Conservation (phyloP, 2,888 invertebrate species). For the Vanessa cardui region DNA sequence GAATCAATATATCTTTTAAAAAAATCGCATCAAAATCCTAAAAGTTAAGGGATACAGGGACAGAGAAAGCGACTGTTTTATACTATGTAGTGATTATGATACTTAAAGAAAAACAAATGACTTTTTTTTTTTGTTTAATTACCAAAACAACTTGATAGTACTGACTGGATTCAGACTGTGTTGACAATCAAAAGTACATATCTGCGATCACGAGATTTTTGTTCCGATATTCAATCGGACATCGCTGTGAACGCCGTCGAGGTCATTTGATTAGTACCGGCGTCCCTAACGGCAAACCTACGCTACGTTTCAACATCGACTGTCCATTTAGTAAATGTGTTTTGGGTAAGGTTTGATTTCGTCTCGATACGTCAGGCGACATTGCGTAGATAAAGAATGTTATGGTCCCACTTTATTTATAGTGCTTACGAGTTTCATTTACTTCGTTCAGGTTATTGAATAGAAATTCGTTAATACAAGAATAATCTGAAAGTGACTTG, state of each 20-base stretch:
- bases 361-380: slow-evolving; percentile 23
- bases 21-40: no score
- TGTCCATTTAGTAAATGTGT: slow-evolving; percentile 56
- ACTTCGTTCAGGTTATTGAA: slow-evolving; percentile 15
- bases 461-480: not conserved
- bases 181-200: slow-evolving; percentile 24
- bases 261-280: slow-evolving; percentile 53
- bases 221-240: slow-evolving; percentile 45
- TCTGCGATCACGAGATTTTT: slow-evolving; percentile 31
- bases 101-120: no score
- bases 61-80: no score
- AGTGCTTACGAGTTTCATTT: not conserved
- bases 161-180: not conserved
- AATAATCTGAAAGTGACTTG: no score
- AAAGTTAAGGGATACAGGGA: no score
- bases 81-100: no score
- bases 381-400: slow-evolving; percentile 19
- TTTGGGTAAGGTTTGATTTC: slow-evolving; percentile 43
- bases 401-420: slow-evolving; percentile 11
- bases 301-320: slow-evolving; percentile 44
- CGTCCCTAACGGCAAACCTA: slow-evolving; percentile 34
- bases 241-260: slow-evolving; percentile 40
- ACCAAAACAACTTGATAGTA: not conserved
- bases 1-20: no score
- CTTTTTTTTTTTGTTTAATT: not conserved